Evolutionary conservation across 2,888 invertebrate genomes (phyloP).

Genomic region (Chalcis sispes): DNA sequence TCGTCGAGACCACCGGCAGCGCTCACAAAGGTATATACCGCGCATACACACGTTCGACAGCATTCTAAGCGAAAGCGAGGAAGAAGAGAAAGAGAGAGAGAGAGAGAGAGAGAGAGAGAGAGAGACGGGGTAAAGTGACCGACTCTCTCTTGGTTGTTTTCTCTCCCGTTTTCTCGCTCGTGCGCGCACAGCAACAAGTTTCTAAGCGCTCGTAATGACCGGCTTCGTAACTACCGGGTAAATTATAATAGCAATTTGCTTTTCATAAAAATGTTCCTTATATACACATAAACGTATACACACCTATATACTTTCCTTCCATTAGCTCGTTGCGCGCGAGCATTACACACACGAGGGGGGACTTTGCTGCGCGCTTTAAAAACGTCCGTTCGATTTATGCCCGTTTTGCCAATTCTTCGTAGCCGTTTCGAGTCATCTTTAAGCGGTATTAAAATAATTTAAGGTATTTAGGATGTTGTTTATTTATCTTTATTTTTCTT

Average conservation of each 20-base stretch:
- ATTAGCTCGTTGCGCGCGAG: slow-evolving; percentile 2
- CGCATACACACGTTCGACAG: slow-evolving; percentile 4
- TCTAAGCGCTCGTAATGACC: slow-evolving; percentile 44
- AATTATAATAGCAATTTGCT: slow-evolving; percentile 52
- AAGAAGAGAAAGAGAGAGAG: slow-evolving; percentile 1
- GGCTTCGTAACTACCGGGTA: slow-evolving; percentile 40
- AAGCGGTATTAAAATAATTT: slow-evolving; percentile 30
- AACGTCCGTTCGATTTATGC: slow-evolving; percentile 29
- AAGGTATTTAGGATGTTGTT: slow-evolving; percentile 22
- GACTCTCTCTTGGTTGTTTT: not conserved
- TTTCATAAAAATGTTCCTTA: slow-evolving; percentile 19
- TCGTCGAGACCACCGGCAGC: slow-evolving; percentile 35
- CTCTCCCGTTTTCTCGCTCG: too few species aligned
- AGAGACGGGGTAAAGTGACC: too few species aligned
- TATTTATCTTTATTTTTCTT: too few species aligned
- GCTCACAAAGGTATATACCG: slow-evolving; percentile 16
- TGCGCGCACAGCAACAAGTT: slow-evolving; percentile 44
- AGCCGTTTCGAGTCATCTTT: slow-evolving; percentile 19
- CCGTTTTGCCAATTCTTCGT: slow-evolving; percentile 6
- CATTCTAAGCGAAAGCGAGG: too few species aligned
- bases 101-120: too few species aligned
- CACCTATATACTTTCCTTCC: not conserved
- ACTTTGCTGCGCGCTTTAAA: not conserved
- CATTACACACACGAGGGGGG: not conserved
- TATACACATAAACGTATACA: not conserved